Conservation (phyloP, 2,888 invertebrate genomes). For the Keiferia lycopersicella region DNA sequence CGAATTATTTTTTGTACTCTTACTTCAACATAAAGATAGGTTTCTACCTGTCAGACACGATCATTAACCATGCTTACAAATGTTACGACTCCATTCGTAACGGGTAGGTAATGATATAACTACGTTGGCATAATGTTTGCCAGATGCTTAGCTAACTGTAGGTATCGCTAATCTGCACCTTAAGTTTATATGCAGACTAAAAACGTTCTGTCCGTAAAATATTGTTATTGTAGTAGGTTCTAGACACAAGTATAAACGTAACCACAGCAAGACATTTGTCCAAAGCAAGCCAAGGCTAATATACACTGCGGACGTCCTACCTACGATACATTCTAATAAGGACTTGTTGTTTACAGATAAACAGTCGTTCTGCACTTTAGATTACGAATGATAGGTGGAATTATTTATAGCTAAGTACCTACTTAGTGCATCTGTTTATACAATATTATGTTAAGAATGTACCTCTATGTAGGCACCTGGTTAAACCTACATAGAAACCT, state of each 20-base stretch:
- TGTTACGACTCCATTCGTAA: background rate
- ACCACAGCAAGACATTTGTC: background rate
- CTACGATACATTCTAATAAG: background rate
- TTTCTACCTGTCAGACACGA: background rate
- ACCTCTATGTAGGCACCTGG: background rate
- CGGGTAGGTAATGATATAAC: background rate
- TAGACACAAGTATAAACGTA: background rate
- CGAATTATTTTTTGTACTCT: no score
- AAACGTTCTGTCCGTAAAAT: background rate
- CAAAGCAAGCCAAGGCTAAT: background rate
- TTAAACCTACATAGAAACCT: background rate
- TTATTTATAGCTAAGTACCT: background rate
- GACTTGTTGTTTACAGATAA: background rate
- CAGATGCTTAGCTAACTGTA: slow-evolving; percentile 20
- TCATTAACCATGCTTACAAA: background rate
- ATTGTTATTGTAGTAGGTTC: background rate
- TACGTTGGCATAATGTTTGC: background rate
- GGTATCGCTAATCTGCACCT: background rate
- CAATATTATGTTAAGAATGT: background rate
- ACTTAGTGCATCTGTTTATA: background rate
- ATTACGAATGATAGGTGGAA: background rate
- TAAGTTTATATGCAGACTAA: background rate
- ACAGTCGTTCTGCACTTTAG: slow-evolving; percentile 7
- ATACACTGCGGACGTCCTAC: background rate
- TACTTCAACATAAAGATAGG: background rate